A percentile compares a stretch with the other conserved stretches of the same genome.
Evolutionary conservation across 2,888 invertebrate species (phyloP).

Genomic region (Bombylius discolor): DNA sequence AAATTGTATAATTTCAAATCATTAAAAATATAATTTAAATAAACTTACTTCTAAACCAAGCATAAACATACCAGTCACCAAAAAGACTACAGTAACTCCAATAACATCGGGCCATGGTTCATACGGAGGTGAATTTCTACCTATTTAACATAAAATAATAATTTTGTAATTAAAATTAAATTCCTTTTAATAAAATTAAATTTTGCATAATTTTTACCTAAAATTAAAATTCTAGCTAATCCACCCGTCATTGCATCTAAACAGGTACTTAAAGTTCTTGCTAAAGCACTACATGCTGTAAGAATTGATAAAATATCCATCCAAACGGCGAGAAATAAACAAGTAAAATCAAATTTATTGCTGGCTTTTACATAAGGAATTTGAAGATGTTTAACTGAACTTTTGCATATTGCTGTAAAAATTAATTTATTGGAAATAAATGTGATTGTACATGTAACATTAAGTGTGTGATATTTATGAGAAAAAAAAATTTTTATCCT

Average conservation of each 20-base stretch:
- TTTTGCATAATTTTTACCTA: conserved; percentile 26
- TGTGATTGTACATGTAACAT: too few species aligned
- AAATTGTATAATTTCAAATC: not conserved
- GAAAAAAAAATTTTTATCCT: too few species aligned
- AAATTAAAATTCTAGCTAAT: conserved; percentile 40
- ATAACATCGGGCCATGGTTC: conserved; percentile 47
- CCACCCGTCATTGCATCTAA: conserved; percentile 45
- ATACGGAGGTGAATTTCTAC: conserved; percentile 34
- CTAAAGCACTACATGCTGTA: conserved; percentile 41
- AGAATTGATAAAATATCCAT: conserved; percentile 41
- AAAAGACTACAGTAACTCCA: conserved; percentile 42
- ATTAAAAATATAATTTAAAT: not conserved
- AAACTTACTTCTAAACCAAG: conserved; percentile 41
- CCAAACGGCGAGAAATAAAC: conserved; percentile 41
- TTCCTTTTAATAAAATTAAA: too few species aligned
- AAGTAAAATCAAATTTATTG: conserved; percentile 35
- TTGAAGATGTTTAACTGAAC: conserved; percentile 31
- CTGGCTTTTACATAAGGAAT: conserved; percentile 36
- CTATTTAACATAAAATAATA: conserved; percentile 18
- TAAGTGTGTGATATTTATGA: too few species aligned
- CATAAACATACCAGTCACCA: conserved; percentile 44
- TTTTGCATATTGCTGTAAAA: conserved; percentile 30
- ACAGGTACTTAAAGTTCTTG: conserved; percentile 43
- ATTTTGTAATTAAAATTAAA: too few species aligned
- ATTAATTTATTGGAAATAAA: not conserved